Percentiles rank a stretch among this genome's conserved stretches.
phyloP scores from a whole-genome alignment of 2,888 invertebrate genomes.

The Lamellibrachia satsuma region DNA sequence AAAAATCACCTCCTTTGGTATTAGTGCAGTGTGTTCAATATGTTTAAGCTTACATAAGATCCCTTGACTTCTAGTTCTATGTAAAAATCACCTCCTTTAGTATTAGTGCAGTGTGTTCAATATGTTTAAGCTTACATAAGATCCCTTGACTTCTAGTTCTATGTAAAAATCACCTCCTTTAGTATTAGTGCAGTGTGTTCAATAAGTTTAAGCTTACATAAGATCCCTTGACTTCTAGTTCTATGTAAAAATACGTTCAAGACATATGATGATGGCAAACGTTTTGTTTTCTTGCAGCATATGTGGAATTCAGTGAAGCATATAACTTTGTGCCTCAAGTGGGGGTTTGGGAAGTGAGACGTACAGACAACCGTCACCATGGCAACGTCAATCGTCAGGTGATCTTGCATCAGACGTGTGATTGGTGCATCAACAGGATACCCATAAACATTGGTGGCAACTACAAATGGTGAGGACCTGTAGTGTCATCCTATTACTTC shows the following conservation, averaged over 20 bases:
- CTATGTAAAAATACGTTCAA: not conserved
- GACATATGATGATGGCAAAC: not conserved
- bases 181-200: too few relatives aligned
- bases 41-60: too few relatives aligned
- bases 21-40: too few relatives aligned
- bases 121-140: too few relatives aligned
- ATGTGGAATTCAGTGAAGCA: slow-evolving; percentile 52
- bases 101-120: too few relatives aligned
- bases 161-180: too few relatives aligned
- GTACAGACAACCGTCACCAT: slow-evolving; percentile 38
- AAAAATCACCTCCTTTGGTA: too few relatives aligned
- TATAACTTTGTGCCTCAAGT: slow-evolving; percentile 59
- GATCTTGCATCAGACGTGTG: slow-evolving; percentile 51
- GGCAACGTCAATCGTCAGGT: slow-evolving; percentile 58
- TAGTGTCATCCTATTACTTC: not conserved
- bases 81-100: too few relatives aligned
- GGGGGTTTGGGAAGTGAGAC: slow-evolving; percentile 60
- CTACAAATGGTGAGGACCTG: slow-evolving; percentile 50
- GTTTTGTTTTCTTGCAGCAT: slow-evolving; percentile 40
- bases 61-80: too few relatives aligned
- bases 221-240: not conserved
- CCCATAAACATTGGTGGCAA: slow-evolving; percentile 58
- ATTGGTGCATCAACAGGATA: slow-evolving; percentile 53
- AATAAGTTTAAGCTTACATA: too few relatives aligned
- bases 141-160: too few relatives aligned